A percentile compares a stretch with the other conserved stretches of the same genome.
Evolutionary conservation across 2,888 invertebrate genomes (phyloP).

Genomic region (Steinernema carpocapsae): DNA sequence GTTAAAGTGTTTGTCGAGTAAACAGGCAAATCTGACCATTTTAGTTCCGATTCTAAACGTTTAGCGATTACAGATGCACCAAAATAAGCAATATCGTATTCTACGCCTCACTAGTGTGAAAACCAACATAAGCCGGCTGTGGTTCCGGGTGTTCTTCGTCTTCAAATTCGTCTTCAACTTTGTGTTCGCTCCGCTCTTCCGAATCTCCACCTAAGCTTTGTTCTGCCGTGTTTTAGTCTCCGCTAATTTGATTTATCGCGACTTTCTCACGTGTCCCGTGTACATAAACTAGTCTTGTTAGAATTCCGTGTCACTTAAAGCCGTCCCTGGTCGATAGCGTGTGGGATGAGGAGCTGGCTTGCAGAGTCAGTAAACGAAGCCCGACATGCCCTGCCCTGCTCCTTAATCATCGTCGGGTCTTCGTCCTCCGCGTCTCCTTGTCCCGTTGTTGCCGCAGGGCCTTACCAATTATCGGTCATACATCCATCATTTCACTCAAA

Average conservation of each 20-base stretch:
- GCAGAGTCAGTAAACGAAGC: conserved; percentile 2
- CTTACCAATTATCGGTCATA: conserved; percentile 31
- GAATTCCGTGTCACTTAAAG: too few relatives aligned
- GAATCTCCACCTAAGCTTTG: conserved; percentile 42
- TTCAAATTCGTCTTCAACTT: conserved; percentile 64
- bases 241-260: too few relatives aligned
- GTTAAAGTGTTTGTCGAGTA: conserved; percentile 62
- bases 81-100: conserved; percentile 28
- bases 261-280: too few relatives aligned
- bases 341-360: too few relatives aligned
- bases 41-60: too few relatives aligned
- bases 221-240: too few relatives aligned
- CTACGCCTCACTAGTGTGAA: conserved; percentile 54
- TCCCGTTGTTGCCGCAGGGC: conserved; percentile 21
- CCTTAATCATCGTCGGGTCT: conserved; percentile 25
- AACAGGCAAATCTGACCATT: too few relatives aligned
- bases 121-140: conserved; percentile 49
- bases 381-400: conserved; percentile 29
- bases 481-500: conserved; percentile 28
- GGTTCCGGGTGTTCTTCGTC: conserved; percentile 59
- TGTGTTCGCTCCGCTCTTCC: conserved; percentile 60
- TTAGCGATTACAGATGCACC: conserved; percentile 32
- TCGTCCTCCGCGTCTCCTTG: not conserved
- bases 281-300: too few relatives aligned
- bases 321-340: too few relatives aligned